Conservation (phyloP, 2,113 vertebrate genomes). For the Tiliqua scincoides region DNA sequence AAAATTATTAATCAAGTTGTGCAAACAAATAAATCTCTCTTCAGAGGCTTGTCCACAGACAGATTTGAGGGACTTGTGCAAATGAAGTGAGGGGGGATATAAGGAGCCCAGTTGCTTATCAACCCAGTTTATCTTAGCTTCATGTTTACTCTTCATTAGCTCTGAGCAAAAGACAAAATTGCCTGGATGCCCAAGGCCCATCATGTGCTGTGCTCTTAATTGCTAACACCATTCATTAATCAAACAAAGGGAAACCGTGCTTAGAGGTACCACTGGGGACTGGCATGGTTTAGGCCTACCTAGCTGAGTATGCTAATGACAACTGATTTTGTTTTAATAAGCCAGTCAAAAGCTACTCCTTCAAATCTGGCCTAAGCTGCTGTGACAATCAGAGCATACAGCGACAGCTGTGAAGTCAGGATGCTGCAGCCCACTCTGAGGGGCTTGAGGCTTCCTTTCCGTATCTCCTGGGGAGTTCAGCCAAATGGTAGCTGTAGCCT, state of each 20-base stretch:
- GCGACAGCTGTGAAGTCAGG: slow-evolving; percentile 61
- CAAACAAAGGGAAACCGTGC: slow-evolving; percentile 47
- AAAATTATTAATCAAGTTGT: slow-evolving; percentile 86
- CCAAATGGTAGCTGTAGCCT: slow-evolving; percentile 66
- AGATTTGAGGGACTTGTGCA: slow-evolving; percentile 38
- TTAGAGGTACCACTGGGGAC: slow-evolving; percentile 4
- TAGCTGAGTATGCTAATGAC: slow-evolving; percentile 40
- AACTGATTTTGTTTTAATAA: slow-evolving; percentile 39
- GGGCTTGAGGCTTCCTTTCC: background rate
- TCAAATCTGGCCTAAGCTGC: slow-evolving; percentile 32
- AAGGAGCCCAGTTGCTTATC: slow-evolving; percentile 53
- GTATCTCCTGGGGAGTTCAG: slow-evolving; percentile 8
- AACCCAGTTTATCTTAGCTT: slow-evolving; percentile 51
- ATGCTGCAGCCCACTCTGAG: fast-evolving
- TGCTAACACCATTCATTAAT: slow-evolving; percentile 57
- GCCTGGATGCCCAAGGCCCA: slow-evolving; percentile 23
- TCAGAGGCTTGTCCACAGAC: slow-evolving; percentile 38
- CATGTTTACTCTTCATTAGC: slow-evolving; percentile 65
- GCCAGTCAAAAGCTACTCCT: slow-evolving; percentile 52
- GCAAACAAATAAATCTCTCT: slow-evolving; percentile 75
- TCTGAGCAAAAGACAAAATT: slow-evolving; percentile 56
- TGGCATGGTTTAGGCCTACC: slow-evolving; percentile 42
- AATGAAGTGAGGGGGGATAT: slow-evolving; percentile 24
- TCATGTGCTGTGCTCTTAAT: slow-evolving; percentile 43
- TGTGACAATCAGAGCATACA: slow-evolving; percentile 29